phyloP scores from a whole-genome alignment of 2,888 invertebrate species.

The Heliconius cydno region DNA sequence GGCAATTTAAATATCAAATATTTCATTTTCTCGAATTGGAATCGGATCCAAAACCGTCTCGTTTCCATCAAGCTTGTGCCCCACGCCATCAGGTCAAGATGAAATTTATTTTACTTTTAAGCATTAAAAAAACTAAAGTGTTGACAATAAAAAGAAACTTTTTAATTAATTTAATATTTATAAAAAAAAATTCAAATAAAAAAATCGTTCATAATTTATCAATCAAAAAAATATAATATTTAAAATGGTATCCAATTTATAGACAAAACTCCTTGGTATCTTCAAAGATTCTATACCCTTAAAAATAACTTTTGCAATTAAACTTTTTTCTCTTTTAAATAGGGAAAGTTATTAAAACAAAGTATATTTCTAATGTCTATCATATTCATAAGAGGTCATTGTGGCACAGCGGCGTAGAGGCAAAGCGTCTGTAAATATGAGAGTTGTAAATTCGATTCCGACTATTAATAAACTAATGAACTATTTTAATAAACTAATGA shows the following conservation, averaged over 20 bases:
- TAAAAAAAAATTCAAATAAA: too few species aligned
- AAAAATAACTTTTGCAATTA: constrained; percentile 7
- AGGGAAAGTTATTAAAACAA: neutral
- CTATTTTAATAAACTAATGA: neutral
- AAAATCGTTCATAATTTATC: neutral
- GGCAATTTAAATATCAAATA: too few species aligned
- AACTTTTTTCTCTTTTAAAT: neutral
- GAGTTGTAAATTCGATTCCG: neutral
- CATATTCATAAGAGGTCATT: too few species aligned
- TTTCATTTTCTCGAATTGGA: too few species aligned
- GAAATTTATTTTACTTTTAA: too few species aligned
- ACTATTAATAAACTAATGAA: neutral
- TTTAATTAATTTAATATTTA: too few species aligned
- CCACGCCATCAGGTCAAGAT: too few species aligned
- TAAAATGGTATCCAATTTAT: neutral
- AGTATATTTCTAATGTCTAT: neutral
- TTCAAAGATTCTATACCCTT: neutral
- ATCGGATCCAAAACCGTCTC: too few species aligned
- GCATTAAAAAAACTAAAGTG: too few species aligned
- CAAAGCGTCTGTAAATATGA: neutral
- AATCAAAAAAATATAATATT: neutral
- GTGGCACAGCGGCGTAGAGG: neutral
- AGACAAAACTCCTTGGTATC: neutral
- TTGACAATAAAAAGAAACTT: too few species aligned
- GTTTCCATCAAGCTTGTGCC: too few species aligned